phyloP scores from a whole-genome alignment of 2,113 vertebrate species.

The Eudyptes chrysolophus region DNA sequence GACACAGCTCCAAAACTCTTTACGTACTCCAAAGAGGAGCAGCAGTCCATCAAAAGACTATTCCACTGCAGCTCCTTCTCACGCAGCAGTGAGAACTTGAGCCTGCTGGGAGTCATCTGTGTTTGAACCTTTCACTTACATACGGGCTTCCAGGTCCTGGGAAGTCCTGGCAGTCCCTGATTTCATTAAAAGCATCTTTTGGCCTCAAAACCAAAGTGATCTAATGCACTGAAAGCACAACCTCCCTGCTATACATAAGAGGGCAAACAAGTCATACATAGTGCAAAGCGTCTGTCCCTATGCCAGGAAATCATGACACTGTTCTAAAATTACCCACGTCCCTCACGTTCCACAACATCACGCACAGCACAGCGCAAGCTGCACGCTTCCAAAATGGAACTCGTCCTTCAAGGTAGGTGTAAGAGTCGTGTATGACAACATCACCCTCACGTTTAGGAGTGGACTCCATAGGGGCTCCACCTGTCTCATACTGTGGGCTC shows the following conservation, averaged over 20 bases:
- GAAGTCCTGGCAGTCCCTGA: not conserved
- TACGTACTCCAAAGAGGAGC: not conserved
- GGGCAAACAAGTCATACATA: fast-evolving
- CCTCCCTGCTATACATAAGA: not conserved
- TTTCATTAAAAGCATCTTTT: not conserved
- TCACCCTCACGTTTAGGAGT: not conserved
- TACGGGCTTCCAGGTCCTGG: not conserved
- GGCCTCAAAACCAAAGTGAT: not conserved
- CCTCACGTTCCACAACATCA: not conserved
- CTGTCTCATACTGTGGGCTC: fast-evolving
- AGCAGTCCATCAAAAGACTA: not conserved
- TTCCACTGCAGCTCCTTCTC: not conserved
- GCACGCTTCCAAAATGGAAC: not conserved
- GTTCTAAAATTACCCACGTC: not conserved
- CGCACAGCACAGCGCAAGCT: not conserved
- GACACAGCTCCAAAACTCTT: not conserved
- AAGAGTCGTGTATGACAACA: fast-evolving
- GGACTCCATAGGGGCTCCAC: fast-evolving
- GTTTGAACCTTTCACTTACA: too few species aligned
- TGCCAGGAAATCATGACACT: not conserved
- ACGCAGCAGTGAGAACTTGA: not conserved
- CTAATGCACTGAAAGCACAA: not conserved
- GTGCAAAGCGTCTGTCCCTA: not conserved
- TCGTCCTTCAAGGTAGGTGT: not conserved
- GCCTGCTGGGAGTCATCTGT: not conserved